Conservation (phyloP, 2,797 vertebrate species). For the Semaprochilodus insignis region DNA sequence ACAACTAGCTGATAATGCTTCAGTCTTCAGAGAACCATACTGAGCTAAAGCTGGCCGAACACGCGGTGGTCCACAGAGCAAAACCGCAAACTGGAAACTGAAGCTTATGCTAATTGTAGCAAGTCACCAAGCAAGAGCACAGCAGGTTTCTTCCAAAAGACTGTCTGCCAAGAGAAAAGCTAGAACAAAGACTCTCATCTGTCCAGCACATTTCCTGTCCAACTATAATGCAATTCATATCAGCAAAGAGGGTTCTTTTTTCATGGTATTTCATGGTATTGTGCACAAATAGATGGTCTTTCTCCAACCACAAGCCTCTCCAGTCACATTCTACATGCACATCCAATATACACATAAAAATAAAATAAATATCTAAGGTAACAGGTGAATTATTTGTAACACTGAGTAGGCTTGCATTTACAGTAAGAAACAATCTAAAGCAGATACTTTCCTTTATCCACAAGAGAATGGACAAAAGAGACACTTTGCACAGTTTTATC, state of each 20-base stretch:
- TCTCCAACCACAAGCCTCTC: not conserved
- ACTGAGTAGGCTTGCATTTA: no score
- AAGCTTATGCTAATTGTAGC: not conserved
- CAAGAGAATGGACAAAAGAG: no score
- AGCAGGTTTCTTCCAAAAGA: not conserved
- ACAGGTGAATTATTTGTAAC: not conserved
- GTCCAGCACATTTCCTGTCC: not conserved
- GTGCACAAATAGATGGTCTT: not conserved
- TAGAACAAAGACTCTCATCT: not conserved
- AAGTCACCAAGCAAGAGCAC: not conserved
- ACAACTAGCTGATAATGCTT: not conserved
- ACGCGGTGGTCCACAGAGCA: not conserved
- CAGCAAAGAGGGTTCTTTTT: not conserved
- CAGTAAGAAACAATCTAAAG: no score
- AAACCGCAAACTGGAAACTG: not conserved
- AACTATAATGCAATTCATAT: not conserved
- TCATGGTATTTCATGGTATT: not conserved
- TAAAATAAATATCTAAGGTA: not conserved
- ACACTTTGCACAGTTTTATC: no score
- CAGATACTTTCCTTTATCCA: no score
- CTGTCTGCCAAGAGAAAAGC: not conserved
- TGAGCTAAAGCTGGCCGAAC: not conserved
- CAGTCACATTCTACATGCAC: not conserved
- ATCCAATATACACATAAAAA: not conserved
- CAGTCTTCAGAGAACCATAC: slow-evolving; percentile 3